Evolutionary conservation across 2,888 invertebrate genomes (phyloP).

Genomic region (Rhorus exstirpatorius): DNA sequence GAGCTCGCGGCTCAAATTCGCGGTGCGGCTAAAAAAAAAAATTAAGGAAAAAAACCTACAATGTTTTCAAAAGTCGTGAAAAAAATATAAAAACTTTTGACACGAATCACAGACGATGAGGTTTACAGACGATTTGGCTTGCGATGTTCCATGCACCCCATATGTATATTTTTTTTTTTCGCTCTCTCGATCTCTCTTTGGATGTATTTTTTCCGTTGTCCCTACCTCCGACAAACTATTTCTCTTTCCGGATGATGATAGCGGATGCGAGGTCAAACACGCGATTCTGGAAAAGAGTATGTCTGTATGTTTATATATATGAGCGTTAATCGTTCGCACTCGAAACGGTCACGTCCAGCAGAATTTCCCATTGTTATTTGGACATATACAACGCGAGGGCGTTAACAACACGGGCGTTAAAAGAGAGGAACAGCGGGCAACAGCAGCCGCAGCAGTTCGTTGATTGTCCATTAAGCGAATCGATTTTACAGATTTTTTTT

Average conservation of each 20-base stretch:
- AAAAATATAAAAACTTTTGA: too few relatives aligned
- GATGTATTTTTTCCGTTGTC: not conserved
- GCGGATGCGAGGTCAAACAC: not conserved
- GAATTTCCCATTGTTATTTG: conserved; percentile 64
- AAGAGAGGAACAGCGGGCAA: conserved; percentile 28
- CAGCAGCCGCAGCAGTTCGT: conserved; percentile 62
- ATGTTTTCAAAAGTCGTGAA: too few relatives aligned
- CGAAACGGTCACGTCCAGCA: conserved; percentile 63
- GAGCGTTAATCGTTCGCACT: conserved; percentile 68
- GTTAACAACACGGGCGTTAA: conserved; percentile 48
- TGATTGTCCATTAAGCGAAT: conserved; percentile 72
- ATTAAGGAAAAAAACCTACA: too few relatives aligned
- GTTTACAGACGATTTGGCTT: too few relatives aligned
- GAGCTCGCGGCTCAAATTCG: too few relatives aligned
- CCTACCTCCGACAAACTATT: conserved; percentile 19
- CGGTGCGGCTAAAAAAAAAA: too few relatives aligned
- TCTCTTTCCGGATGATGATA: not conserved
- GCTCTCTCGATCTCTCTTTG: not conserved
- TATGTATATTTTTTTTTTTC: conserved; percentile 10
- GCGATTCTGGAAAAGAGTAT: not conserved
- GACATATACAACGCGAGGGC: conserved; percentile 26
- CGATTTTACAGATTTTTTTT: conserved; percentile 60
- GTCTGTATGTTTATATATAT: not conserved
- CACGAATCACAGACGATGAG: too few relatives aligned
- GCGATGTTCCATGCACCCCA: too few relatives aligned